phyloP scores from a whole-genome alignment of 1,140 invertebrate genomes.

The Tetramorium alpestre region DNA sequence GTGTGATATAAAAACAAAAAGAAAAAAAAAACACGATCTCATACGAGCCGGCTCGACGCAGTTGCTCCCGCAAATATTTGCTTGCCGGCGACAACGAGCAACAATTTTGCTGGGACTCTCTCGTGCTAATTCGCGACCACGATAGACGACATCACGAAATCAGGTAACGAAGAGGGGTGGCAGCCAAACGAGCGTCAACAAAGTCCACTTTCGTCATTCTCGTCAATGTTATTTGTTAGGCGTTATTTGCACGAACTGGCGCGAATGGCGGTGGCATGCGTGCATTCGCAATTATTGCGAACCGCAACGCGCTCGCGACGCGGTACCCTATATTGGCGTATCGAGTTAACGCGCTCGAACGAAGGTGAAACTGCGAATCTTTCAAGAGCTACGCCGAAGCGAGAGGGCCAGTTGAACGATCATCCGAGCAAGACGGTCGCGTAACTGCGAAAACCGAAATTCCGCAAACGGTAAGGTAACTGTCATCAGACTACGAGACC shows the following conservation, averaged over 20 bases:
- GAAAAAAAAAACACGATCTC: slow-evolving; percentile 13
- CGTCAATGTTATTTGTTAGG: slow-evolving; percentile 15
- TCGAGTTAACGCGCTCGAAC: slow-evolving; percentile 24
- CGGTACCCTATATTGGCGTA: background rate
- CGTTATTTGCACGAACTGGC: slow-evolving; percentile 46
- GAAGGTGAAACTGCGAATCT: slow-evolving; percentile 1
- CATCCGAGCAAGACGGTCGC: background rate
- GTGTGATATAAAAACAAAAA: slow-evolving; percentile 4
- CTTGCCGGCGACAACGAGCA: slow-evolving; percentile 51
- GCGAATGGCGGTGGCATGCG: slow-evolving; percentile 14
- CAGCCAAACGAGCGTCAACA: slow-evolving; percentile 16
- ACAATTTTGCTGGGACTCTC: slow-evolving; percentile 54
- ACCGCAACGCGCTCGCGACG: background rate
- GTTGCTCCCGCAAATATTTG: slow-evolving; percentile 68
- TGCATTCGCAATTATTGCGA: slow-evolving; percentile 38
- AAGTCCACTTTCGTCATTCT: slow-evolving; percentile 3
- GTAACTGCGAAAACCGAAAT: background rate
- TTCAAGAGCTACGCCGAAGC: background rate
- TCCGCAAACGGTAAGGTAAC: slow-evolving; percentile 5
- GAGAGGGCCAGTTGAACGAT: background rate
- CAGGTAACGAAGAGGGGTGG: background rate
- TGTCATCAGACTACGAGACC: background rate
- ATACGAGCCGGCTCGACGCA: slow-evolving; percentile 19
- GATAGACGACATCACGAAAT: slow-evolving; percentile 30
- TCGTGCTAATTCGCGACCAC: slow-evolving; percentile 62